Conservation (phyloP, 35 echinoderm and acorn worm species). For the Chiridota heheva region DNA sequence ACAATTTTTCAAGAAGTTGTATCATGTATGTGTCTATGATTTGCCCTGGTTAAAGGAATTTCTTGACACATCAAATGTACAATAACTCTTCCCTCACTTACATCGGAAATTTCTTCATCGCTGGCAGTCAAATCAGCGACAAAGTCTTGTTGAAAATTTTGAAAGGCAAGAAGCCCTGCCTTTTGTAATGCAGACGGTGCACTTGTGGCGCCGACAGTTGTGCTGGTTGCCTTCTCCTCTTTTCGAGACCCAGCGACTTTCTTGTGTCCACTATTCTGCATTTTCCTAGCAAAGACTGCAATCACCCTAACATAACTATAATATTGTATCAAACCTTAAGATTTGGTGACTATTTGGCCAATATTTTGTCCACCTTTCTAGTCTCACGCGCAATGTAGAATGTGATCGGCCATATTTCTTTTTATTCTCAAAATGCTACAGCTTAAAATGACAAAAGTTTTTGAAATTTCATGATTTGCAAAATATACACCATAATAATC, state of each 20-base stretch:
- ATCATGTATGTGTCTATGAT: not conserved
- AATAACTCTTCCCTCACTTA: constrained; percentile 31
- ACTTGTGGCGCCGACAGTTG: constrained; percentile 45
- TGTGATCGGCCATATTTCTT: too few relatives aligned
- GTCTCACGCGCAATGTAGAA: too few relatives aligned
- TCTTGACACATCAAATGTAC: not conserved
- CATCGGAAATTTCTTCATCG: constrained; percentile 94
- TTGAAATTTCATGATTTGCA: constrained; percentile 17
- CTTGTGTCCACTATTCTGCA: constrained; percentile 96
- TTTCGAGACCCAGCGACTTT: constrained; percentile 65
- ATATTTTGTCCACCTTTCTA: constrained; percentile 6
- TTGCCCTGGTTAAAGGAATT: too few relatives aligned
- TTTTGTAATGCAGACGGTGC: constrained; percentile 69
- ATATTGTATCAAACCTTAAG: constrained; percentile 5
- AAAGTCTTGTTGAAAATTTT: constrained; percentile 83
- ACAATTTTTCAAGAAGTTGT: constrained; percentile 1
- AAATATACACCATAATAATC: too few relatives aligned
- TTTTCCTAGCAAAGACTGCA: constrained; percentile 69
- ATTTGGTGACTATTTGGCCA: constrained; percentile 11
- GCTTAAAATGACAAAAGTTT: constrained; percentile 10
- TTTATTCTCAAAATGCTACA: constrained; percentile 2
- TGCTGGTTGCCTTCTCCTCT: constrained; percentile 61
- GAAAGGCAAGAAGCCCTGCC: constrained; percentile 64
- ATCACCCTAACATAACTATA: constrained; percentile 15
- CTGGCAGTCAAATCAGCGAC: constrained; percentile 89